A percentile compares a stretch with the other conserved stretches of the same genome.
Evolutionary conservation across 37 sponge, comb jelly and placozoan species (phyloP).

Genomic region (Halichondria panicea): DNA sequence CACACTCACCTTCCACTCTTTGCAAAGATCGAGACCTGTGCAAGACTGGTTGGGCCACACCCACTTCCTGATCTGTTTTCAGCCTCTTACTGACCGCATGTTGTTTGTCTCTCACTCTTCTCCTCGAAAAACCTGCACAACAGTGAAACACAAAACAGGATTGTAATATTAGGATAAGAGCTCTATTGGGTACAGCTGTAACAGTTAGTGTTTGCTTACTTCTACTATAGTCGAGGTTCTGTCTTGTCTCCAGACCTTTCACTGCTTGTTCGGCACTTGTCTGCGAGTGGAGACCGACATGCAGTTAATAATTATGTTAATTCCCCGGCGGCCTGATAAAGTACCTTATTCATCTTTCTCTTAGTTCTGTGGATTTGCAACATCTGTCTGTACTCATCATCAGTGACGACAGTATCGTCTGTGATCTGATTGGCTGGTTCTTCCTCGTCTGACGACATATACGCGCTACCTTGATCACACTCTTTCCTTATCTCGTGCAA

Average conservation of each 20-base stretch:
- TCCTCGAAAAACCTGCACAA: background rate
- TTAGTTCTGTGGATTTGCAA: slow-evolving; percentile 22
- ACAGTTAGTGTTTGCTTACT: no score
- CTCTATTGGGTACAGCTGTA: no score
- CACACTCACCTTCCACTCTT: no score
- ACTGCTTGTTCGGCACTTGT: no score
- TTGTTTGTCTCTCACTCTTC: background rate
- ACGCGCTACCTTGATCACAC: background rate
- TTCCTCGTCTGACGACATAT: slow-evolving; percentile 31
- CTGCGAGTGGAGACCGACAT: no score
- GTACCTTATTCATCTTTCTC: slow-evolving; percentile 16
- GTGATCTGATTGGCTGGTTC: background rate
- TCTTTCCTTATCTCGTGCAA: slow-evolving; percentile 12
- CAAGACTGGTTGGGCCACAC: background rate
- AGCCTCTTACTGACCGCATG: background rate
- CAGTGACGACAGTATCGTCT: background rate
- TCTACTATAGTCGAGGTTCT: no score
- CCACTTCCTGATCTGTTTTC: slow-evolving; percentile 2
- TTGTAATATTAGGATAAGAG: no score
- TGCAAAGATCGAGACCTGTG: no score
- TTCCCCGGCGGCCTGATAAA: no score
- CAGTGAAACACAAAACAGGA: no score
- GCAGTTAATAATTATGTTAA: no score
- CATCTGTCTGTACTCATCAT: slow-evolving; percentile 15
- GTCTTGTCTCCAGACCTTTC: no score